phyloP scores from a whole-genome alignment of 2,113 vertebrate species.

The Oncorhynchus kisutch region DNA sequence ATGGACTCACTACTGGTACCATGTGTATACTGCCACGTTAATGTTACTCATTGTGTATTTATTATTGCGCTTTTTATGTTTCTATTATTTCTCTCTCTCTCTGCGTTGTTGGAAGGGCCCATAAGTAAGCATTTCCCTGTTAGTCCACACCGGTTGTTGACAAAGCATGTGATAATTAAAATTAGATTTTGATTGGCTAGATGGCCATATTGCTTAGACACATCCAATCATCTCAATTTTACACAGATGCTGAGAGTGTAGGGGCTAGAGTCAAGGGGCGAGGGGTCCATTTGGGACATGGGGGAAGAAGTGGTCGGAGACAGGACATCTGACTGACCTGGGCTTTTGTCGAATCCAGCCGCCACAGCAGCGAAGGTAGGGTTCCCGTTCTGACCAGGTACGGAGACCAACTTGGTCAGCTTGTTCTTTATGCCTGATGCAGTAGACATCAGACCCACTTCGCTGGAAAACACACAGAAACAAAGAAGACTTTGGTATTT shows the following conservation, averaged over 20 bases:
- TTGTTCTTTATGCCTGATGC: constrained; percentile 67
- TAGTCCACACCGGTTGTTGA: too few species aligned
- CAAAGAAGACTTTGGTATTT: neutral
- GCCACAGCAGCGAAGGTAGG: constrained; percentile 90
- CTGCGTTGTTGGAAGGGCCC: too few species aligned
- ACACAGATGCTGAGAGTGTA: too few species aligned
- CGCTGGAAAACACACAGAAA: constrained; percentile 59
- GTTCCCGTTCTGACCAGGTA: constrained; percentile 88
- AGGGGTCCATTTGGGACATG: neutral
- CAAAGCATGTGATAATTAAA: too few species aligned
- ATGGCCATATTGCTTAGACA: neutral
- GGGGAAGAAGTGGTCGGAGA: neutral
- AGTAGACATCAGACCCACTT: constrained; percentile 70
- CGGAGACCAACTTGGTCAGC: constrained; percentile 79
- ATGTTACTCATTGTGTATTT: too few species aligned
- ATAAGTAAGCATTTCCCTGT: too few species aligned
- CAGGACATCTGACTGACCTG: constrained; percentile 60
- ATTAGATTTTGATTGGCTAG: neutral
- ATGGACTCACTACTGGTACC: too few species aligned
- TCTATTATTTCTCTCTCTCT: too few species aligned
- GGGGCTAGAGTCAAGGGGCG: too few species aligned
- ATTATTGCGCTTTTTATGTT: too few species aligned
- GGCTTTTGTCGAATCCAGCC: constrained; percentile 89
- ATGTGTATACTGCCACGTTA: too few species aligned
- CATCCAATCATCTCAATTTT: neutral